These are phyloP conservation scores for Notarius lentiginosus DNA, from an alignment of 2,113 vertebrate species.

Conservation along the genomic window DNA sequence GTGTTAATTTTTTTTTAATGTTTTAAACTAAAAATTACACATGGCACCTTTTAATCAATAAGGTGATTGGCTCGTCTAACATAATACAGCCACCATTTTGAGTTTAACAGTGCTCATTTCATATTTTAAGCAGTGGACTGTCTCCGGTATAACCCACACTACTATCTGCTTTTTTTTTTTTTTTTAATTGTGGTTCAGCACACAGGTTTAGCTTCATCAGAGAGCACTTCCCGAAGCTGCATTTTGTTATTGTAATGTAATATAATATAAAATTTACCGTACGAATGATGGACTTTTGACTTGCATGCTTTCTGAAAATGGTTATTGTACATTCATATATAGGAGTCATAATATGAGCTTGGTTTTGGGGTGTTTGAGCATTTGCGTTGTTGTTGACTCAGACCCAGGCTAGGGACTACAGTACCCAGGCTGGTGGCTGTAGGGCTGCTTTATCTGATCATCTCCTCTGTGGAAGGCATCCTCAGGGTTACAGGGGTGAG, in stretches of 20 bases:
- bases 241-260: not conserved
- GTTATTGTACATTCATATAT: not conserved
- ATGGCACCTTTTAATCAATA: not conserved
- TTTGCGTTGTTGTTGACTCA: constrained; percentile 46
- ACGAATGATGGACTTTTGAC: not conserved
- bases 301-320: not conserved
- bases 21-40: too few species aligned
- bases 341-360: not conserved
- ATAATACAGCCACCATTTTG: not conserved
- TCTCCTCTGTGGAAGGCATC: constrained; percentile 80
- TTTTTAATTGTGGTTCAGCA: not conserved
- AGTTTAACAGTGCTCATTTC: not conserved
- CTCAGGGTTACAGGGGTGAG: constrained; percentile 84
- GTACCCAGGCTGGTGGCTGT: constrained; percentile 84
- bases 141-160: not conserved
- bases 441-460: constrained; percentile 80
- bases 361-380: not conserved
- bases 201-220: not conserved
- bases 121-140: not conserved
- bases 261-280: not conserved
- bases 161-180: not conserved
- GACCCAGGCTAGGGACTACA: constrained; percentile 82
- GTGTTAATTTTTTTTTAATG: too few species aligned
- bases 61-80: not conserved
- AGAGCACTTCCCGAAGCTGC: not conserved